phyloP scores from a whole-genome alignment of 2,888 invertebrate species.

The Panorpa germanica region DNA sequence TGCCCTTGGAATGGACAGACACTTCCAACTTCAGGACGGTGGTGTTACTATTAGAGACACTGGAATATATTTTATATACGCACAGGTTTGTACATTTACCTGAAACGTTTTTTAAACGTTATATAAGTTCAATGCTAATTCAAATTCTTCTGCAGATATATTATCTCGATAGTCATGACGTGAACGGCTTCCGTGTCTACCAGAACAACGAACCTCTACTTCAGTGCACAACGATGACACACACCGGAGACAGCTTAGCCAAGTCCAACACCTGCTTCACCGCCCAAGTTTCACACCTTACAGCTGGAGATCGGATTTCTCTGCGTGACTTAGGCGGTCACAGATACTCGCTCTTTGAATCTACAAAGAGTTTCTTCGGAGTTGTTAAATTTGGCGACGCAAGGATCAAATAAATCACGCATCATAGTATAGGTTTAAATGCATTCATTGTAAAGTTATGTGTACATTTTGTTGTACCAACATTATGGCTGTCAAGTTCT shows the following conservation, averaged over 20 bases:
- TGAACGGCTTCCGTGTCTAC: slow-evolving; percentile 54
- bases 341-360: slow-evolving; percentile 46
- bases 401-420: no score
- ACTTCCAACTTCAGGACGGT: slow-evolving; percentile 41
- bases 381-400: slow-evolving; percentile 50
- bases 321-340: slow-evolving; percentile 50
- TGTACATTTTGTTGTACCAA: no score
- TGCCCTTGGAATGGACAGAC: slow-evolving; percentile 35
- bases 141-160: slow-evolving; percentile 36
- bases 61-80: slow-evolving; percentile 60
- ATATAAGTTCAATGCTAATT: slow-evolving; percentile 6
- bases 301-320: slow-evolving; percentile 42
- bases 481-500: no score
- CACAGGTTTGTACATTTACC: slow-evolving; percentile 30
- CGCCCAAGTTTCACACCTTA: slow-evolving; percentile 41
- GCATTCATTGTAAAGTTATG: no score
- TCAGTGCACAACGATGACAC: slow-evolving; percentile 54
- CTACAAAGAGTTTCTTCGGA: slow-evolving; percentile 68
- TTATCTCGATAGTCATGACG: slow-evolving; percentile 58
- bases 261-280: slow-evolving; percentile 61
- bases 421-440: no score
- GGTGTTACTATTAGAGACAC: slow-evolving; percentile 44
- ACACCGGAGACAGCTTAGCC: slow-evolving; percentile 28
- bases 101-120: slow-evolving; percentile 1
- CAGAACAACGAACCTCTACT: slow-evolving; percentile 40